Evolutionary conservation across 2,888 invertebrate genomes (phyloP), one percentile per base, ranked within the genome.

Genomic region (Plutella xylostella): DNA sequence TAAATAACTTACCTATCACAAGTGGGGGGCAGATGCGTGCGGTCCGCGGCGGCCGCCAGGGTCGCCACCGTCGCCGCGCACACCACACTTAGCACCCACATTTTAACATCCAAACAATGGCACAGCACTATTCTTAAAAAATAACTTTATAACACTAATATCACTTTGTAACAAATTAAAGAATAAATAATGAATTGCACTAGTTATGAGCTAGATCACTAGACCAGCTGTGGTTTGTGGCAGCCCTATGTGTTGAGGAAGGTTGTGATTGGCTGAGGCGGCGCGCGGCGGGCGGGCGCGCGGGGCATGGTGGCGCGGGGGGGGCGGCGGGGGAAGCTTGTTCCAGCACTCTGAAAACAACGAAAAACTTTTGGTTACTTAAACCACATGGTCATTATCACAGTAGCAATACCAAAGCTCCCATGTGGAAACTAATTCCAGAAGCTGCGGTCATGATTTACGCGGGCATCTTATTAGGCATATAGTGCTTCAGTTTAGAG

Each of bases 1-100:
- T 35, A 45, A 39, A 42, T 38, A 41, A 66, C 82, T 84, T 58
- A 86, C 87, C 86, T 87, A 63, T 70, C 71, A 68, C 87, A 87
- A 40, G 86, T 79, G 15, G 86, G 86, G 43, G 86, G 85, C 50
- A 84, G 60, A 21, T 63, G 63, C 48, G 65, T 76, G 58, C 82
- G 63, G 53, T 85, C 82, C 7, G 74, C 69, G 3, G 58, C 65
- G 45, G 66, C 73, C 43, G 59, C 64, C 43, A 61, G 68, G 46
- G 55, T 43, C 45, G 51, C 49, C 51, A 63, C 57, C 50, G 75
- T 45, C 49, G 72, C 50, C 44, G 69, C 54, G 53, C 40, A 67
- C 30, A 19, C 34, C 17, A 21, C 12, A 25, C 12, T 37, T 11
- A n/a, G 70, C 60, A 59, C 60, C 73, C 61, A 68, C 67, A 72